Evolutionary conservation across 2,113 vertebrate genomes (phyloP).

Genomic region (Pelusios castaneus): DNA sequence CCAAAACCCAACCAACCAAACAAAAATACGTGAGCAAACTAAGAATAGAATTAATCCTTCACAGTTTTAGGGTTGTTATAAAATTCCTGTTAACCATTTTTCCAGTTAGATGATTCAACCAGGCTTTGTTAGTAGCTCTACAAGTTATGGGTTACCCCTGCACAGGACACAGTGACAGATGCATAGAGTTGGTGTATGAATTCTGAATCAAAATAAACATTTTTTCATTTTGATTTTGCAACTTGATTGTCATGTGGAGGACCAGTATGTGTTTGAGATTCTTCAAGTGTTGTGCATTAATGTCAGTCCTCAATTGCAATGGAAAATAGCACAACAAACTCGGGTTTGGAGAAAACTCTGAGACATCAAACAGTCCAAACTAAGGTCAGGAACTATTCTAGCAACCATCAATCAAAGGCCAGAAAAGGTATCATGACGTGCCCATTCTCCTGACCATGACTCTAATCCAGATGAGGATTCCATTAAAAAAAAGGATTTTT

Average conservation of each 20-base stretch:
- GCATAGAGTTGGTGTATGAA: constrained; percentile 17
- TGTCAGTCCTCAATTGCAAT: not conserved
- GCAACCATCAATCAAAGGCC: not conserved
- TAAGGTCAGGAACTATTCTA: not conserved
- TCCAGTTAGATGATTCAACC: constrained; percentile 48
- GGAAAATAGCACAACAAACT: not conserved
- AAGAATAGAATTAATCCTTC: not conserved
- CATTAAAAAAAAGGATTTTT: not conserved
- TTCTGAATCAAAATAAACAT: constrained; percentile 46
- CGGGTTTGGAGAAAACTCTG: not conserved
- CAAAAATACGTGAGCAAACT: not conserved
- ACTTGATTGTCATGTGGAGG: not conserved
- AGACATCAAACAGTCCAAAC: not conserved
- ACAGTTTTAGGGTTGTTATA: constrained; percentile 18
- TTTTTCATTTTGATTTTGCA: constrained; percentile 13
- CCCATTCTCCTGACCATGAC: accelerated
- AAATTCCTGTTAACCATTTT: constrained; percentile 46
- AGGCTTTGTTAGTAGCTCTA: constrained; percentile 49
- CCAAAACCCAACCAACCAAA: not conserved
- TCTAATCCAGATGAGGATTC: not conserved
- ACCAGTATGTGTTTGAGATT: constrained; percentile 1
- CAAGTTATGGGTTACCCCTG: constrained; percentile 41
- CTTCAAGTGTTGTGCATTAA: not conserved
- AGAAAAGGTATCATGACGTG: not conserved
- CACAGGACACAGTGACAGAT: not conserved